phyloP scores from a whole-genome alignment of 2,797 vertebrate genomes.

The Aphelocoma californica region DNA sequence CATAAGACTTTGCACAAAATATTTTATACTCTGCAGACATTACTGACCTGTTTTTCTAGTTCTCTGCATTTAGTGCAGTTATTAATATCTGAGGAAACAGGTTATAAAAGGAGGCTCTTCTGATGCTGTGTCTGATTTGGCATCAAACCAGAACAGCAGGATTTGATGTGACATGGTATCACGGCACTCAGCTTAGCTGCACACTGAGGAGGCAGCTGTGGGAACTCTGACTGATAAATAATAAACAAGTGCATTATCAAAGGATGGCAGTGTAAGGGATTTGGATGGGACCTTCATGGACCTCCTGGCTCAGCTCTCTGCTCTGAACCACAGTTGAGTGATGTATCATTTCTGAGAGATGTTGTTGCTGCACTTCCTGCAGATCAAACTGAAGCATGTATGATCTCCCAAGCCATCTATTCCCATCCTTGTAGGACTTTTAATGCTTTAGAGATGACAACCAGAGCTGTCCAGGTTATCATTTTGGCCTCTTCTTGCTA shows the following conservation, averaged over 20 bases:
- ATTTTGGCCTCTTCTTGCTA: background rate
- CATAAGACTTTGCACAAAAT: background rate
- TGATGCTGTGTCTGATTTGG: background rate
- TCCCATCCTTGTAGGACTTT: background rate
- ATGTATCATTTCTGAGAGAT: background rate
- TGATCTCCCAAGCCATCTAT: background rate
- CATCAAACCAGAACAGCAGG: background rate
- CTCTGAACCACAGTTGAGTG: rapidly evolving
- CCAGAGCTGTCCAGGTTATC: background rate
- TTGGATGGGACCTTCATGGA: background rate
- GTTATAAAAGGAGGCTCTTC: background rate
- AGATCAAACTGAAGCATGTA: background rate
- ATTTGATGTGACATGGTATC: background rate
- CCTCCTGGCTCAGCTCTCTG: background rate
- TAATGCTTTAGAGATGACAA: background rate
- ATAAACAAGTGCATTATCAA: background rate
- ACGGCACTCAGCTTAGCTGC: background rate
- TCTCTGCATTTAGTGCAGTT: background rate
- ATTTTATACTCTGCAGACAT: background rate
- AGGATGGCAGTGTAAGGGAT: background rate
- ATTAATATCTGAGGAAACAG: background rate
- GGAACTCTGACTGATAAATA: background rate
- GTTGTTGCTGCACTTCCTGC: background rate
- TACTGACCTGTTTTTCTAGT: background rate
- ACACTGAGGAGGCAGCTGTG: background rate